Percentiles rank a stretch among this genome's conserved stretches.
Conservation (phyloP, 2,888 invertebrate species). For the Brachypalpus laphriformis region DNA sequence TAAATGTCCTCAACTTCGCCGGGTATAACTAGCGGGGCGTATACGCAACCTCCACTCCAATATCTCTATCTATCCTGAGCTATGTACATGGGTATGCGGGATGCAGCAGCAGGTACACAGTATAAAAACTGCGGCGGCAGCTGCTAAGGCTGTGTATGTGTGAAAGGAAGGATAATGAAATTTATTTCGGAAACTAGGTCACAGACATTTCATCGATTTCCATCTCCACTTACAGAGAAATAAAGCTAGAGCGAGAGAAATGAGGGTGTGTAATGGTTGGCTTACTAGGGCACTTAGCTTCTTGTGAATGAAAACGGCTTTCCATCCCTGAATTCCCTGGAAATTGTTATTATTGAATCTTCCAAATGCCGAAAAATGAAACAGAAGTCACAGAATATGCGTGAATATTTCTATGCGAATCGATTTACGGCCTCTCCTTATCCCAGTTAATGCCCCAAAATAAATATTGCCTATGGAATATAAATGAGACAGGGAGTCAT, state of each 20-base stretch:
- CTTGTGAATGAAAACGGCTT: slow-evolving; percentile 45
- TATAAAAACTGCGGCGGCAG: slow-evolving; percentile 9
- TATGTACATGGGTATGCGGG: background rate
- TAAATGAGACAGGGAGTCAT: background rate
- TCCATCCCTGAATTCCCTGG: background rate
- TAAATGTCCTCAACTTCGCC: slow-evolving; percentile 38
- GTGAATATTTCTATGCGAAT: background rate
- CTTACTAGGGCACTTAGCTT: background rate
- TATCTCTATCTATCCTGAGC: background rate
- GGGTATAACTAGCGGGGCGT: slow-evolving; percentile 18
- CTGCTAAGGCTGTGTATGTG: slow-evolving; percentile 10
- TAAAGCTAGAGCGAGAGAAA: background rate
- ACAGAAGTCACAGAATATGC: background rate
- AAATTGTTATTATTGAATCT: background rate
- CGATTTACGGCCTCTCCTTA: background rate
- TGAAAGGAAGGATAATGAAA: slow-evolving; percentile 43
- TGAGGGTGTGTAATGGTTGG: no score
- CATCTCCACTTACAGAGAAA: background rate
- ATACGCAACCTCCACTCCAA: slow-evolving; percentile 37
- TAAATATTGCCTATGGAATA: background rate
- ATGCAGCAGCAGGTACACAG: slow-evolving; percentile 44
- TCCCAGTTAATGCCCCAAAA: background rate
- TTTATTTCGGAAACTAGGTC: slow-evolving; percentile 65
- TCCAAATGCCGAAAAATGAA: background rate
- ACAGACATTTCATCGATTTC: slow-evolving; percentile 70